These are phyloP conservation scores for Rhagoletis zephyria DNA, from an alignment of 1,140 invertebrate species.

Conservation along the genomic window DNA sequence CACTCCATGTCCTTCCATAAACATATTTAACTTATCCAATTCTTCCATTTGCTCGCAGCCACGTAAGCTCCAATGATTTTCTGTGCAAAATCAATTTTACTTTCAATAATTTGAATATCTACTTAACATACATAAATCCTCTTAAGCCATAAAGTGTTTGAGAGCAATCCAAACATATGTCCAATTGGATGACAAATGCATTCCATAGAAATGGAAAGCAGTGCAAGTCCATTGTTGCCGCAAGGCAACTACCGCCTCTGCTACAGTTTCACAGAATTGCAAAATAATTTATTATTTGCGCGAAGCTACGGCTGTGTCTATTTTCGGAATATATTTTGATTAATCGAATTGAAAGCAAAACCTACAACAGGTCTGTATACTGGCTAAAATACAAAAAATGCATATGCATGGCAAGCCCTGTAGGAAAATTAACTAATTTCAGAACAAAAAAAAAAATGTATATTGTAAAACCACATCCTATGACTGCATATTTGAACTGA, in stretches of 20 bases:
- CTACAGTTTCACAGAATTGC: too few species aligned
- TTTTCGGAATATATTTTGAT: slow-evolving; percentile 47
- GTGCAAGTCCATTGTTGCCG: background rate
- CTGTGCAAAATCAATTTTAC: slow-evolving; percentile 9
- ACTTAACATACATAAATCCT: slow-evolving; percentile 25
- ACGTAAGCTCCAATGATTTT: background rate
- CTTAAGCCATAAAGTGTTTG: slow-evolving; percentile 26
- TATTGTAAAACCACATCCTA: too few species aligned
- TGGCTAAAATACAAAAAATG: background rate
- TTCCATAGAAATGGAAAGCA: slow-evolving; percentile 28
- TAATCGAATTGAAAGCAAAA: slow-evolving; percentile 40
- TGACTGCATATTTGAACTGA: too few species aligned
- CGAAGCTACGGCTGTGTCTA: slow-evolving; percentile 17
- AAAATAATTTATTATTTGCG: slow-evolving; percentile 30
- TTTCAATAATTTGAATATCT: slow-evolving; percentile 44
- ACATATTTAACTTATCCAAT: too few species aligned
- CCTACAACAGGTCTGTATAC: background rate
- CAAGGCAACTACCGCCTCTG: too few species aligned
- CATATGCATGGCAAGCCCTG: background rate
- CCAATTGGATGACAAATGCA: slow-evolving; percentile 40
- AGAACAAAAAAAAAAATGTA: too few species aligned
- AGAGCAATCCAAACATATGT: background rate
- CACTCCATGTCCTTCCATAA: background rate
- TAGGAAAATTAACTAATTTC: too few species aligned
- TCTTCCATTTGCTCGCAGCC: background rate